Evolutionary conservation across 2,888 invertebrate species (phyloP).

Genomic region (Rutpela maculata): DNA sequence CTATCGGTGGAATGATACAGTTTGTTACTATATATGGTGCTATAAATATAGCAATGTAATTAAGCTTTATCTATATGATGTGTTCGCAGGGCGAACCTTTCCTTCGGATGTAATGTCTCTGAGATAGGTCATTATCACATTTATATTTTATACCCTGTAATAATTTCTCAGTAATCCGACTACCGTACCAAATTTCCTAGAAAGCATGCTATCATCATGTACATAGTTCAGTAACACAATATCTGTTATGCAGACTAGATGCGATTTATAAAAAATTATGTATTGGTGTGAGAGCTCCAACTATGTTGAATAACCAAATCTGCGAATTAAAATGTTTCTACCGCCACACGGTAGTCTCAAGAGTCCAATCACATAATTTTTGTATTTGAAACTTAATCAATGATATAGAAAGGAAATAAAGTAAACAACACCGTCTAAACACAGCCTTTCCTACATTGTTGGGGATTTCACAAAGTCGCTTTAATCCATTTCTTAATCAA

Average conservation of each 20-base stretch:
- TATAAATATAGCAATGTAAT: neutral
- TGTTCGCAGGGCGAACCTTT: slow-evolving; percentile 7
- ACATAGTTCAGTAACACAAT: slow-evolving; percentile 22
- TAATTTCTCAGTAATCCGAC: slow-evolving; percentile 15
- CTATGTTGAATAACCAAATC: slow-evolving; percentile 12
- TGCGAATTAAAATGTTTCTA: neutral
- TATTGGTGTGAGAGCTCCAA: neutral
- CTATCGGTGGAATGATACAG: neutral
- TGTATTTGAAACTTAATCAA: neutral
- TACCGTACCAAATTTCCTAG: neutral
- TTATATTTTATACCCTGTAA: slow-evolving; percentile 12
- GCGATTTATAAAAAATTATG: slow-evolving; percentile 31
- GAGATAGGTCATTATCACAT: slow-evolving; percentile 8
- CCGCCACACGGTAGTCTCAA: neutral
- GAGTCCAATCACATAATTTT: neutral
- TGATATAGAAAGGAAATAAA: neutral
- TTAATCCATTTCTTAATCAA: no score
- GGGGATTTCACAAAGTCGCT: no score
- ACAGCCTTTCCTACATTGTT: no score
- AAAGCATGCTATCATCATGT: slow-evolving; percentile 1
- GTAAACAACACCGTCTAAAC: neutral
- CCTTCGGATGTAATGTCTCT: neutral
- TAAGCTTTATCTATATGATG: slow-evolving; percentile 7
- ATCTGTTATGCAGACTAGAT: slow-evolving; percentile 21
- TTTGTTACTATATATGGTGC: neutral